These are phyloP conservation scores for Oxyura jamaicensis DNA, from an alignment of 2,113 vertebrate genomes.

Conservation along the genomic window DNA sequence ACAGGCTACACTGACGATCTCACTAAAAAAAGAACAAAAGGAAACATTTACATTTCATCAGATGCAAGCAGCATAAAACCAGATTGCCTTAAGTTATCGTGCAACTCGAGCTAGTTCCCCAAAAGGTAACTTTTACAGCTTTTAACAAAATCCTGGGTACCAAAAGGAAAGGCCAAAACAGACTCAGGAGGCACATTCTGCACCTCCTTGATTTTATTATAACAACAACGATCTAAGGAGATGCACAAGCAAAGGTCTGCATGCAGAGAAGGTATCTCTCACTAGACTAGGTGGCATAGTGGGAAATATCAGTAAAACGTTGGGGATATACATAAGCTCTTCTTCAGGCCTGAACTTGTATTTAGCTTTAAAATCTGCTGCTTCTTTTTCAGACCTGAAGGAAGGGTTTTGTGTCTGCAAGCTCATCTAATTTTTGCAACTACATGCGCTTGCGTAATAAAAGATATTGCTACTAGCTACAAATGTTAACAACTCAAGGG, in stretches of 20 bases:
- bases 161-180: not conserved
- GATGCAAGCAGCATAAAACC: not conserved
- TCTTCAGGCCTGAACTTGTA: not conserved
- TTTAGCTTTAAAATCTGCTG: not conserved
- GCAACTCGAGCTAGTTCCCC: not conserved
- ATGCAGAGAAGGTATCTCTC: not conserved
- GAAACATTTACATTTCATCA: not conserved
- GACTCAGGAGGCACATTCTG: too few relatives aligned
- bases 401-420: not conserved
- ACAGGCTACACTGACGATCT: slow-evolving; percentile 90
- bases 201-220: not conserved
- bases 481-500: not conserved
- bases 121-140: not conserved
- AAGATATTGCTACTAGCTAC: not conserved
- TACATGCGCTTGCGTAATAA: not conserved
- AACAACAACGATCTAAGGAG: not conserved
- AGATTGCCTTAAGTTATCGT: not conserved
- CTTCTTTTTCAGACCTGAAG: not conserved
- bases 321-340: not conserved
- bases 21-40: slow-evolving; percentile 71
- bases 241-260: not conserved
- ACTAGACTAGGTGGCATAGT: not conserved
- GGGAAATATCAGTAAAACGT: not conserved
- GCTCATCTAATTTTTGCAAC: not conserved
- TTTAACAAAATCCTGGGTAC: not conserved